These are phyloP conservation scores for Lutraria rhynchaena DNA, from an alignment of 1,140 invertebrate genomes.

Conservation along the genomic window DNA sequence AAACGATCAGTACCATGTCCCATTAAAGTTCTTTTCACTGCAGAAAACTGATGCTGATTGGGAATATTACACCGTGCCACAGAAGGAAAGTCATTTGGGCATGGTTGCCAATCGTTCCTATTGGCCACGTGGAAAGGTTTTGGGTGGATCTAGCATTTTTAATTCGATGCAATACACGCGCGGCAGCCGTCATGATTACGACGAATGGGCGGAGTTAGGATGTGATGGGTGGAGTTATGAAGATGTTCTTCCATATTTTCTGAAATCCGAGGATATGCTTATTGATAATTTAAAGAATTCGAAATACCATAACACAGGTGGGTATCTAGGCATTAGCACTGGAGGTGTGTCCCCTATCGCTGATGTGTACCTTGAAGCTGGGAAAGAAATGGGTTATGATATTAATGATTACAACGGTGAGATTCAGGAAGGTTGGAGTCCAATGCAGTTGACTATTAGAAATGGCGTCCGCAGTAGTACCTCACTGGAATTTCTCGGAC, in stretches of 20 bases:
- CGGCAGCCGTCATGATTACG: slow-evolving; percentile 96
- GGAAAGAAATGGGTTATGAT: slow-evolving; percentile 57
- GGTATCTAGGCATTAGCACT: slow-evolving; percentile 30
- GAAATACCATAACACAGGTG: slow-evolving; percentile 44
- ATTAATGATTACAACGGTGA: slow-evolving; percentile 67
- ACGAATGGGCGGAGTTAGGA: slow-evolving; percentile 93
- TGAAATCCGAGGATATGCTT: slow-evolving; percentile 50
- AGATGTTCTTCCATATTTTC: slow-evolving; percentile 89
- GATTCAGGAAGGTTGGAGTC: slow-evolving; percentile 57
- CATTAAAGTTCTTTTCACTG: slow-evolving; percentile 49
- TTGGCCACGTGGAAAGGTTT: slow-evolving; percentile 69
- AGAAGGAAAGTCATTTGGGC: slow-evolving; percentile 85
- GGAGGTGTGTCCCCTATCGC: slow-evolving; percentile 42
- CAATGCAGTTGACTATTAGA: slow-evolving; percentile 64
- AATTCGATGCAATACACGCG: slow-evolving; percentile 98
- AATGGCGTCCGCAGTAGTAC: slow-evolving; percentile 71
- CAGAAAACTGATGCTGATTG: slow-evolving; percentile 87
- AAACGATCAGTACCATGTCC: slow-evolving; percentile 86
- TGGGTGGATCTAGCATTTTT: slow-evolving; percentile 93
- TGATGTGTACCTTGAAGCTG: slow-evolving; percentile 43
- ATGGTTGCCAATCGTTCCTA: slow-evolving; percentile 88
- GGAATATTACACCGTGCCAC: slow-evolving; percentile 95
- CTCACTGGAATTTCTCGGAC: slow-evolving; percentile 69
- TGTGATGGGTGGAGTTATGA: slow-evolving; percentile 95
- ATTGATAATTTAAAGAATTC: slow-evolving; percentile 37